Percentiles rank a stretch among this genome's conserved stretches.
These are phyloP conservation scores for Netelia inedita DNA, from an alignment of 2,888 invertebrate genomes.

Conservation along the genomic window DNA sequence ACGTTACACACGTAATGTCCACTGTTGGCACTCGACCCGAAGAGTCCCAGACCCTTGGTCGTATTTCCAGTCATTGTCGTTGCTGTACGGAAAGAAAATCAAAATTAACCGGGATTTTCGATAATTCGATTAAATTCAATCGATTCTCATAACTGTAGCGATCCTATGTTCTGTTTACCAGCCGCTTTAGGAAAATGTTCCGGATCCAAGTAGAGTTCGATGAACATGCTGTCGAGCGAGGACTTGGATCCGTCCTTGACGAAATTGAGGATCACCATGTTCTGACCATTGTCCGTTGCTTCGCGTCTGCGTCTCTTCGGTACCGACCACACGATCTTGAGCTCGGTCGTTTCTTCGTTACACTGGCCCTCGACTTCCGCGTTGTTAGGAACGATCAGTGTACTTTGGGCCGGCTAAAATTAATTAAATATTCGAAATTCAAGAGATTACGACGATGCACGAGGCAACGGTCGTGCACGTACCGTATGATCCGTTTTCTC, in stretches of 20 bases:
- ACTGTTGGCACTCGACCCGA: conserved; percentile 56
- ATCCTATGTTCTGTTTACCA: conserved; percentile 58
- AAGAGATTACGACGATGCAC: neutral
- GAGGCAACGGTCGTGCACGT: neutral
- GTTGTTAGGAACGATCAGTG: conserved; percentile 58
- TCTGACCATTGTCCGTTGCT: conserved; percentile 32
- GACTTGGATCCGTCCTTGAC: conserved; percentile 66
- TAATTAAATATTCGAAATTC: neutral
- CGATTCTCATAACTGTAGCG: neutral
- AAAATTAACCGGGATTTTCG: neutral
- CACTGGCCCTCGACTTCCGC: conserved; percentile 63
- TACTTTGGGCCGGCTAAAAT: conserved; percentile 57
- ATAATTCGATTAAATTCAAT: neutral
- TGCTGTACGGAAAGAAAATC: conserved; percentile 45
- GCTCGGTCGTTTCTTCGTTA: conserved; percentile 51
- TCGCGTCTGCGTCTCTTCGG: conserved; percentile 34
- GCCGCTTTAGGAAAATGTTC: conserved; percentile 60
- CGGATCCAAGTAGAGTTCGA: conserved; percentile 64
- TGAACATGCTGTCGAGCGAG: conserved; percentile 66
- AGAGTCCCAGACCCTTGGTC: conserved; percentile 67
- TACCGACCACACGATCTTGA: conserved; percentile 64
- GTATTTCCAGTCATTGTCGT: conserved; percentile 56
- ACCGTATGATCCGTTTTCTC: conserved; percentile 64
- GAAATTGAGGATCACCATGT: conserved; percentile 67
- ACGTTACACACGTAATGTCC: conserved; percentile 69